Base-by-base conservation (phyloP, 2,888 invertebrate genomes). In the Heliconius erato region DNA sequence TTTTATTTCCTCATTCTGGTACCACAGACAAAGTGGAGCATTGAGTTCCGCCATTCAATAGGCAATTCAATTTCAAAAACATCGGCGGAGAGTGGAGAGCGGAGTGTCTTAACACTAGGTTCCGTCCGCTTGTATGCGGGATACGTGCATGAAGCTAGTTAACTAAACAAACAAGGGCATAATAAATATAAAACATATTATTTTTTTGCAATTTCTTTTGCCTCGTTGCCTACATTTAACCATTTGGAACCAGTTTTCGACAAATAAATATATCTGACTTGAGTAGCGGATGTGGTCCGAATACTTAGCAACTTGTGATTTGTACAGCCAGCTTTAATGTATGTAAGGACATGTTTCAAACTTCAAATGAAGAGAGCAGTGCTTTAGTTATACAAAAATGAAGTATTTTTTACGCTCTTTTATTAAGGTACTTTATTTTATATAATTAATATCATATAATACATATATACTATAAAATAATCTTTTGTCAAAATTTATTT, bases 261-360 rank as follows among this genome's bases (percentile, higher is more conserved):
- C 81, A 78, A 72, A 71, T 40, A 77, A 78, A 80, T 40, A 80
- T 28, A 54, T 79, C 63, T 81, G 67, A 71, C 49, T 67, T 79
- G 28, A 69, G 79, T 63, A 67, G 76, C 83, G 79, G 83, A 83
- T 83, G 83, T 81, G 71, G 83, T 83, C 71, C 67, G 76, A 65
- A 67, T 67, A 77, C 44, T 77, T 49, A 26, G 76, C 77, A 63
- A 35, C 54, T 79, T 76, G 77, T 16, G 19, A 72, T 49, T 49
- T 72, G 72, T 72, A 26, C 19, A 69, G 35, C 7, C 72, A 26
- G 44, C 23, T 44, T 40, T 12, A 71, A 71, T 23, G 35, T 40
- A n/a, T 69, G 71, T 40, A n/a, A 54, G 54, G 54, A 54, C 23
- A 23, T 54, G 23, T 54, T 54, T 23, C 54, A 54, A 23, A 54